Percentiles rank a stretch among this genome's conserved stretches.
Evolutionary conservation across 2,113 vertebrate species (phyloP).

Genomic region (Crocuta crocuta): DNA sequence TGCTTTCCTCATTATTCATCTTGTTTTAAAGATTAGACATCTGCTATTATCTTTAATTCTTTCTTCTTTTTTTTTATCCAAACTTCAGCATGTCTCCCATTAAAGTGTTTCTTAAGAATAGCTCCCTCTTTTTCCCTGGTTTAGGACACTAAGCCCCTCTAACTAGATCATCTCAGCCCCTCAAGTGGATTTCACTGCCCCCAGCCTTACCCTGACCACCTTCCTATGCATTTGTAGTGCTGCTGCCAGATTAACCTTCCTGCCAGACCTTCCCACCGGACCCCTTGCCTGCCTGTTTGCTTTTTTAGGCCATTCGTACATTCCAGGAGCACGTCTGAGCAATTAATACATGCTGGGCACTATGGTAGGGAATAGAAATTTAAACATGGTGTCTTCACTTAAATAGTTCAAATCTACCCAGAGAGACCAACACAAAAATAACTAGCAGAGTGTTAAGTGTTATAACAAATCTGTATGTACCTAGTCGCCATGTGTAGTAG

Average conservation of each 20-base stretch:
- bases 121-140: neutral
- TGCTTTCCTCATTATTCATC: neutral
- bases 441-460: neutral
- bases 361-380: neutral
- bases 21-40: constrained; percentile 45
- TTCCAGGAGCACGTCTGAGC: neutral
- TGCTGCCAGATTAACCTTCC: neutral
- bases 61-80: constrained; percentile 39
- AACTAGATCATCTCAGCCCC: neutral
- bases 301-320: neutral
- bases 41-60: constrained; percentile 15
- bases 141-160: neutral
- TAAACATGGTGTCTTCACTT: neutral
- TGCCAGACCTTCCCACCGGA: neutral
- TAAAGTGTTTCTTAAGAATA: constrained; percentile 20
- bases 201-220: neutral
- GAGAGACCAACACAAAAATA: neutral
- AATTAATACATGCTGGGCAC: neutral
- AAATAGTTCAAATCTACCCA: constrained; percentile 1
- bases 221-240: rapidly evolving
- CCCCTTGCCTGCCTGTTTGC: neutral
- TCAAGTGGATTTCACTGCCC: neutral
- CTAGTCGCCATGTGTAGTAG: neutral
- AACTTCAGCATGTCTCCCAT: neutral
- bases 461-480: neutral